phyloP scores from a whole-genome alignment of 2,113 vertebrate species.

The Pangasianodon gigas region DNA sequence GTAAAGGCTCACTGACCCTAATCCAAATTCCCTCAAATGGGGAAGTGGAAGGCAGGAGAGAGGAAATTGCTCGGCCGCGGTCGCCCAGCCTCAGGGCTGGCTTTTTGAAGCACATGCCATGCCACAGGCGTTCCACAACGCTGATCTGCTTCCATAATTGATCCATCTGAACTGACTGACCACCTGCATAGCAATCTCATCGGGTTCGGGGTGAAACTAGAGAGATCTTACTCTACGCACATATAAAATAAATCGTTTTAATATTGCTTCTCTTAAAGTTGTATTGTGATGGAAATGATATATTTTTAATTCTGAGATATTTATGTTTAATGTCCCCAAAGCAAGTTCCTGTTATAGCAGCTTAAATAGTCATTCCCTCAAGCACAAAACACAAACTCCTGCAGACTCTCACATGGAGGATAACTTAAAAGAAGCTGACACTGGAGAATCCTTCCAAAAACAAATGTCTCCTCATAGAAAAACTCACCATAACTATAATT shows the following conservation, averaged over 20 bases:
- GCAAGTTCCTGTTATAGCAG: background rate
- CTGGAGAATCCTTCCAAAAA: constrained; percentile 1
- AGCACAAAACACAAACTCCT: background rate
- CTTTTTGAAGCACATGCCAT: constrained; percentile 11
- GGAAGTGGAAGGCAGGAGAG: constrained; percentile 12
- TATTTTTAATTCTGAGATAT: background rate
- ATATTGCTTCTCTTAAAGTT: background rate
- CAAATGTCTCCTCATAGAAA: background rate
- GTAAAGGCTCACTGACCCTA: constrained; percentile 40
- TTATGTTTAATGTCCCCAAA: background rate
- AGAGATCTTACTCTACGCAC: background rate
- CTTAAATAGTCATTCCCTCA: background rate
- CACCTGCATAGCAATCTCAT: constrained; percentile 16
- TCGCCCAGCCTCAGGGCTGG: background rate
- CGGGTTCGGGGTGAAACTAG: background rate
- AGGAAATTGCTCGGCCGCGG: constrained; percentile 36
- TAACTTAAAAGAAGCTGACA: background rate
- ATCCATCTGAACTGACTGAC: constrained; percentile 37
- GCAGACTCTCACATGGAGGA: background rate
- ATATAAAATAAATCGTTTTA: background rate
- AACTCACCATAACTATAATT: background rate
- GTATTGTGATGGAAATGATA: background rate
- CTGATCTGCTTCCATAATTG: constrained; percentile 39
- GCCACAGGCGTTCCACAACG: constrained; percentile 28
- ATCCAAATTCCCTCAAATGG: constrained; percentile 39